These are phyloP conservation scores for Semaprochilodus insignis DNA, from an alignment of 2,797 vertebrate species.

Conservation along the genomic window DNA sequence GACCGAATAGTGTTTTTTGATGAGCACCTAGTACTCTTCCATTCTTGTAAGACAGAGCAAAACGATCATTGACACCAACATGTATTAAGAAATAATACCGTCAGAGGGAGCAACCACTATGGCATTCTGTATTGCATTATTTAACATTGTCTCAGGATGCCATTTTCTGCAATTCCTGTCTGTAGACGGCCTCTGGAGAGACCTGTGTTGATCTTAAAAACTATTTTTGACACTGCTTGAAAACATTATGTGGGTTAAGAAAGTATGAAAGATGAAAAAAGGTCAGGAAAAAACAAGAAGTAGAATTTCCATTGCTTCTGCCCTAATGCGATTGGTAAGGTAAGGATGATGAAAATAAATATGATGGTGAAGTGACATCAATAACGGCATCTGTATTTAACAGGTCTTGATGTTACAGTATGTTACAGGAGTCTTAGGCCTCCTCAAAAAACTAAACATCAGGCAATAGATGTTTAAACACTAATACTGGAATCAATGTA, in stretches of 20 bases:
- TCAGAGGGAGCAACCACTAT: not conserved
- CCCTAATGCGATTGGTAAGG: not conserved
- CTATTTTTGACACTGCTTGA: not conserved
- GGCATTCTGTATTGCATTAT: not conserved
- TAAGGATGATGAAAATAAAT: not conserved
- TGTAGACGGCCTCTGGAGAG: not conserved
- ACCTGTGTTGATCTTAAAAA: not conserved
- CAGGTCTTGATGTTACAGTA: not conserved
- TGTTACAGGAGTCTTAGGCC: not conserved
- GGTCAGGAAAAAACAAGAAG: not conserved
- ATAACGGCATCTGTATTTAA: not conserved
- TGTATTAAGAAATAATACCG: not conserved
- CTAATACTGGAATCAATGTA: not conserved
- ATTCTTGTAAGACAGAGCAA: not conserved
- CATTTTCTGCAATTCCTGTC: too few relatives aligned
- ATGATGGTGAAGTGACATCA: not conserved
- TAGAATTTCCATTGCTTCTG: not conserved
- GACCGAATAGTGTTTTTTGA: too few relatives aligned
- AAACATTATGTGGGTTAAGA: not conserved
- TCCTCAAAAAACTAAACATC: not conserved
- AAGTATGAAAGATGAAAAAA: not conserved
- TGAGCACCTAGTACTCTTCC: too few relatives aligned
- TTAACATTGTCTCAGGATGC: not conserved
- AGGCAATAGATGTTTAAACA: not conserved
- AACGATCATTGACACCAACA: not conserved